Conservation (phyloP, 2,113 vertebrate species). For the Peromyscus californicus region DNA sequence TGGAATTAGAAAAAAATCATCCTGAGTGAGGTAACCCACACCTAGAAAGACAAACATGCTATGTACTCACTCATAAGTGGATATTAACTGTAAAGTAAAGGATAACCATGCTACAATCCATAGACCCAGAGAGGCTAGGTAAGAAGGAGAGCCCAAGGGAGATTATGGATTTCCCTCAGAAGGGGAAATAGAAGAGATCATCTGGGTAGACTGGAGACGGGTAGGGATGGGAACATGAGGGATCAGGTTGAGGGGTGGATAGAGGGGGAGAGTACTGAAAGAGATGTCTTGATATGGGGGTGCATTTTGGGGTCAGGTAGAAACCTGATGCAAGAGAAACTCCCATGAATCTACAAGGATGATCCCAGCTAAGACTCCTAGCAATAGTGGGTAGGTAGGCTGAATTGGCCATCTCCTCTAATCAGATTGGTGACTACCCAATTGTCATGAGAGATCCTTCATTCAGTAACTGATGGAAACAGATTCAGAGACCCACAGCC, state of each 20-base stretch:
- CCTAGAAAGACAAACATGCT: not conserved
- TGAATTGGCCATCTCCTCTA: not conserved
- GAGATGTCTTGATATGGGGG: not conserved
- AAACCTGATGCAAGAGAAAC: not conserved
- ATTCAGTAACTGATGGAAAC: not conserved
- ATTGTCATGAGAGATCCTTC: not conserved
- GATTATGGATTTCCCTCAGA: not conserved
- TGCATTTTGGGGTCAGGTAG: not conserved
- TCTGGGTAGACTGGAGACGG: not conserved
- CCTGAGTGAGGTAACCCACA: not conserved
- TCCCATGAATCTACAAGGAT: not conserved
- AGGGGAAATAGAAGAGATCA: not conserved
- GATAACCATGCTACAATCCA: not conserved
- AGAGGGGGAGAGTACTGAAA: not conserved
- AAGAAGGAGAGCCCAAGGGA: not conserved
- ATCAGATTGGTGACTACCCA: not conserved
- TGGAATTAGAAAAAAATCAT: not conserved
- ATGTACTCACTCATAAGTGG: not conserved
- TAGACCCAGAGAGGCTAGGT: not conserved
- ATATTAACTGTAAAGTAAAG: not conserved
- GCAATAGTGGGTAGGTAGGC: not conserved
- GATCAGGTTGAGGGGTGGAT: not conserved
- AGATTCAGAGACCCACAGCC: not conserved
- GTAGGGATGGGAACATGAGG: not conserved
- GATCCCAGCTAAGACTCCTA: not conserved